Evolutionary conservation across 2,797 vertebrate genomes (phyloP), one percentile per base, ranked within the genome.

Genomic region (Anisognathus igniventris): DNA sequence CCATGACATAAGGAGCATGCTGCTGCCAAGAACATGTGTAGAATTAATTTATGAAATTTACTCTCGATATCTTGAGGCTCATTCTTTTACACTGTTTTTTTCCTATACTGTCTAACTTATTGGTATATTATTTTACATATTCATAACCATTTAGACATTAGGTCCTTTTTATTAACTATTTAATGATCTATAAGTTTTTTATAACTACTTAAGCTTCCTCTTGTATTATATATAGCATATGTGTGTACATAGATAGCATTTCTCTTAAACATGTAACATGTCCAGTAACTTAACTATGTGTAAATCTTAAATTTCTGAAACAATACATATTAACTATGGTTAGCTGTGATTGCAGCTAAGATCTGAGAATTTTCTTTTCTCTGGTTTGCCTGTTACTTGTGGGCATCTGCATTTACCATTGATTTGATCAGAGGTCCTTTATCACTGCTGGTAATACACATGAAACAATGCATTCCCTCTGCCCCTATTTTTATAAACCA

Each of bases 381-480:
- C 44, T 65, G 9, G 14, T 64, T 79, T 33, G 11, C n/a, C 21
- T 80, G 27, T 28, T 78, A 30, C 45, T 61, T 4, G 0, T 44
- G 14, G 56, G 14, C 42, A 65, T 23, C 20, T 28, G 9, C 12
- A 51, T 25, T 85, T 58, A 51, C 7, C 37, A 10, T 10, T 54
- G 6, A 48, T 44, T 54, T 79, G 15, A 86, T 28, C 27, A 82
- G 27, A 81, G 14, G 8, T 89, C 25, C 27, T 67, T 62, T 31
- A 60, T 11, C 27, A 57, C 19, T 7, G 45, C 30, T 25, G 9
- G 27, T 25, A 82, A 73, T 13, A 47, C 4, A 76, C 7, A 48
- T 0, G 1, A 47, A 73, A 47, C 21, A 61, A 45, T 14, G 9
- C 5, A 8, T 30, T 12, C 3, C 2, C 14, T 10, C 7, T 11